Percentiles rank a stretch among this genome's conserved stretches.
Conservation (phyloP, 2,113 vertebrate genomes). For the Saguinus imperator region DNA sequence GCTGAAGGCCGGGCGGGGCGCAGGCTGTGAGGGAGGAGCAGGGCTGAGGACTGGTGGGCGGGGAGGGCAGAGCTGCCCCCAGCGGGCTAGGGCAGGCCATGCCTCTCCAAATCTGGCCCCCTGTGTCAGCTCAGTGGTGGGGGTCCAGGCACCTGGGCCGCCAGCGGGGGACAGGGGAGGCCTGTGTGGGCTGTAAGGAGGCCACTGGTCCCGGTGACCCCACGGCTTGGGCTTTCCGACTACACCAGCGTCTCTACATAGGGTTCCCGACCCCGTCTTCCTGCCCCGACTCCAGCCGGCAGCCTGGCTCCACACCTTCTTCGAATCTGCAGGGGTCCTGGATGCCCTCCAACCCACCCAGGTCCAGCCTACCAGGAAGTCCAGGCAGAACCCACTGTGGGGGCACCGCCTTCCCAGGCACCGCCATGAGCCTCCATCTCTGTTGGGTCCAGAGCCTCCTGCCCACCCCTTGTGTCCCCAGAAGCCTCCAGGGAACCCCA, state of each 20-base stretch:
- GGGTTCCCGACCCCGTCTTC: background rate
- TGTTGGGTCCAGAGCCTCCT: no score
- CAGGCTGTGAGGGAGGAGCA: background rate
- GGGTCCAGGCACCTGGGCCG: background rate
- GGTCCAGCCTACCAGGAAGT: no score
- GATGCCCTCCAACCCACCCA: background rate
- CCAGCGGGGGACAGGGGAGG: background rate
- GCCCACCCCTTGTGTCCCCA: background rate
- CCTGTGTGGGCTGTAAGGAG: background rate
- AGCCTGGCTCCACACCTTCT: fast-evolving
- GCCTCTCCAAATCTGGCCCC: background rate
- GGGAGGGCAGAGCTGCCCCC: background rate
- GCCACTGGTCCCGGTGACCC: background rate
- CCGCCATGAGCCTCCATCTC: no score
- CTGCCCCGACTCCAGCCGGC: background rate
- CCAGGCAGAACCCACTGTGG: background rate
- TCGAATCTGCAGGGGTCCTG: no score
- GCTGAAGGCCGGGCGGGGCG: background rate
- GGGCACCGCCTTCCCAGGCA: no score
- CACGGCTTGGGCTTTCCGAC: background rate
- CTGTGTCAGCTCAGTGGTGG: no score
- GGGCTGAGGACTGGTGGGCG: background rate
- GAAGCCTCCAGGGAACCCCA: background rate
- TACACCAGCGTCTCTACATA: background rate
- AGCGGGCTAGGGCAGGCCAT: background rate